Base-by-base conservation (phyloP, 1,140 invertebrate species). In the Drosophila pruinosa region DNA sequence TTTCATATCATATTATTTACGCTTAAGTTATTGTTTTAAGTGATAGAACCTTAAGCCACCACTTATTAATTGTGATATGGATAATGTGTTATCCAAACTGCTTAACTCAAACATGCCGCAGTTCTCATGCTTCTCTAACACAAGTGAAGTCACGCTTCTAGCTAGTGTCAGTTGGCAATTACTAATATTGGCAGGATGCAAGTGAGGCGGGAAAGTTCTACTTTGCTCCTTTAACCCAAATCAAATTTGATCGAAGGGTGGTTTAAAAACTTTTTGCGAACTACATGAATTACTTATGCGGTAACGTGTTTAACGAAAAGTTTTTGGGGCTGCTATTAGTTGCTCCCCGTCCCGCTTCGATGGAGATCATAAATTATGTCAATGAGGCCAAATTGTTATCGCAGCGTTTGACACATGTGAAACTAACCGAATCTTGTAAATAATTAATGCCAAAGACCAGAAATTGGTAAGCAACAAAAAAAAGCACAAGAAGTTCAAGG, bases 311-410 rank as follows among this genome's bases (percentile, higher is more conserved):
- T 39, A 61, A 59, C 53, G 47, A 50, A 72, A 72, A 68, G 31
- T 61, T 72, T 56, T 34, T 12, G 28, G 41, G 5, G 3, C n/a
- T 28, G 15, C 50, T 34, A 41, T 57, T 36, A n/a, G 64, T 31
- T 17, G 12, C 21, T 10, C 47, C 12, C 12, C 43, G n/a, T 26
- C n/a, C 8, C 7, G 4, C 12, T 26, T 21, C 12, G 15, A 15
- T 10, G 8, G 19, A 53, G 8, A 39, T 52, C 64, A 67, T 72
- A 72, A 72, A 68, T 72, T 61, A 72, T 61, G 64, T 39, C 48
- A 50, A 69, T 61, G 54, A 34, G 56, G 70, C 14, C 64, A 68
- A 72, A 72, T 72, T 72, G 70, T 68, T 72, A 72, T 72, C 70
- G 70, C 31, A 61, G 54, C 43, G 14, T 65, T 71, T 72, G 56